Percentiles rank a stretch among this genome's conserved stretches.
phyloP scores from a whole-genome alignment of 2,888 invertebrate genomes.

The Sycophila texana region DNA sequence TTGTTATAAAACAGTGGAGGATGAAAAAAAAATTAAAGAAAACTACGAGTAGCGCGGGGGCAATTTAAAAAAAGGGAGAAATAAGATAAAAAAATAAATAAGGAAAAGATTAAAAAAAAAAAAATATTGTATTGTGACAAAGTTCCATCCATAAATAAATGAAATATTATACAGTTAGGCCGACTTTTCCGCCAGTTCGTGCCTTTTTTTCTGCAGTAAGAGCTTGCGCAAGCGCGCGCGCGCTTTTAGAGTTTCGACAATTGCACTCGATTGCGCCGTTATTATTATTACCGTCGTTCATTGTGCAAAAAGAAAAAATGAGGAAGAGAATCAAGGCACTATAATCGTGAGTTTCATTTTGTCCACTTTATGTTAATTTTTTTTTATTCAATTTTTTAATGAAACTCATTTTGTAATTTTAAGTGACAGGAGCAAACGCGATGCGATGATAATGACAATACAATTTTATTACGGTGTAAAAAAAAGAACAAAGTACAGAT shows the following conservation, averaged over 20 bases:
- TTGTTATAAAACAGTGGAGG: conserved; percentile 58
- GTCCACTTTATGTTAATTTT: background rate
- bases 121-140: conserved; percentile 74
- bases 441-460: conserved; percentile 22
- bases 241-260: conserved; percentile 48
- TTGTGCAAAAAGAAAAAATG: background rate
- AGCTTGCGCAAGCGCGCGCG: conserved; percentile 60
- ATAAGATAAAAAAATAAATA: conserved; percentile 58
- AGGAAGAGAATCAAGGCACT: conserved; percentile 6
- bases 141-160: conserved; percentile 74
- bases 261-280: conserved; percentile 48
- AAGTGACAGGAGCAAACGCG: background rate
- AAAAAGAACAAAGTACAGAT: background rate
- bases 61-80: conserved; percentile 31
- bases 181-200: conserved; percentile 76
- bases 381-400: background rate
- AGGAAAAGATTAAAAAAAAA: conserved; percentile 54
- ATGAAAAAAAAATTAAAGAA: background rate
- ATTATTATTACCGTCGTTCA: conserved; percentile 33
- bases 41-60: conserved; percentile 36
- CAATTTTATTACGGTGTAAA: conserved; percentile 27
- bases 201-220: conserved; percentile 75
- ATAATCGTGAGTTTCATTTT: conserved; percentile 3
- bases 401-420: background rate
- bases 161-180: conserved; percentile 73